These are phyloP conservation scores for Elysia crispata DNA, from an alignment of 2,888 invertebrate species.

Conservation along the genomic window DNA sequence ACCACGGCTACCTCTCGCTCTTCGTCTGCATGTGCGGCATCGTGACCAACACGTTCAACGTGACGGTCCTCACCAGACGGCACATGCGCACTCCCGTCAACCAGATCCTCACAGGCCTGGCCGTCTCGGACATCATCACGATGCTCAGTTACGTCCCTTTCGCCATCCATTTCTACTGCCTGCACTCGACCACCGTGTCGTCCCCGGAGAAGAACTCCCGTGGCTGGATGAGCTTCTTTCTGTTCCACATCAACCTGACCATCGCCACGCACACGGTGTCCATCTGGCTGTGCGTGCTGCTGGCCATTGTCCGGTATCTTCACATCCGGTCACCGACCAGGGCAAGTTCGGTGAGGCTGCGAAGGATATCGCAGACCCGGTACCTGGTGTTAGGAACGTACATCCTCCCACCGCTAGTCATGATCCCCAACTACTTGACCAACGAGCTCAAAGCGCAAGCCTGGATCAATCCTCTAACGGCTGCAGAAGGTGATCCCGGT, in stretches of 20 bases:
- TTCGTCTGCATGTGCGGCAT: constrained; percentile 93
- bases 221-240: constrained; percentile 77
- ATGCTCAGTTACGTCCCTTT: constrained; percentile 94
- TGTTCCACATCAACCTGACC: constrained; percentile 91
- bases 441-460: constrained; percentile 77
- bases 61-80: constrained; percentile 88
- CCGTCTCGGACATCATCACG: constrained; percentile 92
- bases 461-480: constrained; percentile 50
- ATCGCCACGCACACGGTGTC: constrained; percentile 93
- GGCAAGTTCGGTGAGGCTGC: constrained; percentile 81
- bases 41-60: constrained; percentile 93
- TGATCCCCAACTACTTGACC: constrained; percentile 90
- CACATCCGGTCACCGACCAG: constrained; percentile 85
- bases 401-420: constrained; percentile 90
- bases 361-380: constrained; percentile 87
- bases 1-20: constrained; percentile 91
- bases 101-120: constrained; percentile 89
- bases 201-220: constrained; percentile 70
- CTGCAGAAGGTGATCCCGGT: constrained; percentile 33
- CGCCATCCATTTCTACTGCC: constrained; percentile 82
- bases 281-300: constrained; percentile 92
- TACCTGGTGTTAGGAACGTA: constrained; percentile 87
- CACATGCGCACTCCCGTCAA: constrained; percentile 95
- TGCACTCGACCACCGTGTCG: constrained; percentile 57
- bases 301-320: constrained; percentile 92